phyloP scores from a whole-genome alignment of 2,888 invertebrate genomes.

The Tetragonisca angustula region DNA sequence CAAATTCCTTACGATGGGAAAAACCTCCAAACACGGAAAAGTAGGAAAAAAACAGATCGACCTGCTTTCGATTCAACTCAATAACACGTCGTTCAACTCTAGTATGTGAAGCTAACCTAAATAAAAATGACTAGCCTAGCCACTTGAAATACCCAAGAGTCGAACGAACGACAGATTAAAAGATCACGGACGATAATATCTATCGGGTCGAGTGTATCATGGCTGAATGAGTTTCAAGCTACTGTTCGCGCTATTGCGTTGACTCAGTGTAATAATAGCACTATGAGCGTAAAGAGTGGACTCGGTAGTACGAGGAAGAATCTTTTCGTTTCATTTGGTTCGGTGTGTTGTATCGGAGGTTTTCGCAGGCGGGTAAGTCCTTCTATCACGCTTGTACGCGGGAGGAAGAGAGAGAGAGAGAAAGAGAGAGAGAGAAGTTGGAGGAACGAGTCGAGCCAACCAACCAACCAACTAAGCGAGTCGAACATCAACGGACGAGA shows the following conservation, averaged over 20 bases:
- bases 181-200: not conserved
- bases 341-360: constrained; percentile 17
- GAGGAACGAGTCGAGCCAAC: not conserved
- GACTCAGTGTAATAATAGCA: constrained; percentile 19
- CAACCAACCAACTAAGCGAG: not conserved
- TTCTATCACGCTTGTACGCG: constrained; percentile 28
- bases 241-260: constrained; percentile 19
- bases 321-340: constrained; percentile 52
- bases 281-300: not conserved
- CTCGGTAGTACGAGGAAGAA: constrained; percentile 36
- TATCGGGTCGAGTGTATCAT: constrained; percentile 5
- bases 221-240: constrained; percentile 40
- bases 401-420: not conserved
- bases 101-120: not conserved
- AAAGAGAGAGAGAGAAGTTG: not conserved
- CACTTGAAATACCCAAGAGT: not conserved
- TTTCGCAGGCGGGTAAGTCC: constrained; percentile 27
- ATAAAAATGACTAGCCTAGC: not conserved
- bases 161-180: not conserved
- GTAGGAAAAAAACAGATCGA: not conserved
- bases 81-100: not conserved
- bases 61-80: not conserved
- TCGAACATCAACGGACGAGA: constrained; percentile 33
- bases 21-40: not conserved
- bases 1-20: no score